These are phyloP conservation scores for Cinara cedri DNA, from an alignment of 2,888 invertebrate species.

Conservation along the genomic window DNA sequence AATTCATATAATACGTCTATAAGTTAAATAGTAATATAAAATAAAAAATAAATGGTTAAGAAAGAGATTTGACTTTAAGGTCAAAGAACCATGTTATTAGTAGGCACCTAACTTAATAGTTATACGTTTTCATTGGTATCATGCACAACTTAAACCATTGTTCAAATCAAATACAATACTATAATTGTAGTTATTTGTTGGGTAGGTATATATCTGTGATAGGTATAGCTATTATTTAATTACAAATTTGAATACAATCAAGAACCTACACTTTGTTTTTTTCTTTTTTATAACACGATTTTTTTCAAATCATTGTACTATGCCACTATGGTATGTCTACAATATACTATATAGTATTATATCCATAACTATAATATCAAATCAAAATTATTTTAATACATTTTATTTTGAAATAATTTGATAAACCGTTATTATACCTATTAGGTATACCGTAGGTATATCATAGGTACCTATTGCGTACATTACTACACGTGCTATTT, in stretches of 20 bases:
- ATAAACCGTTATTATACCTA: not conserved
- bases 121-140: conserved; percentile 24
- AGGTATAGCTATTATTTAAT: conserved; percentile 34
- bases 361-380: no score
- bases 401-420: conserved; percentile 1
- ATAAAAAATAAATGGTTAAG: conserved; percentile 7
- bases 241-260: conserved; percentile 50
- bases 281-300: not conserved
- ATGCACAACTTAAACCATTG: conserved; percentile 29
- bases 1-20: not conserved
- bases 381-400: not conserved
- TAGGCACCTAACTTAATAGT: conserved; percentile 32
- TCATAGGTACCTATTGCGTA: no score
- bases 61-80: conserved; percentile 32
- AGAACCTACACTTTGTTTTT: conserved; percentile 19
- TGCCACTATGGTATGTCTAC: not conserved
- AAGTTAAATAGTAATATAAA: no score
- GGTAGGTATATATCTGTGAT: not conserved
- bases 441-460: no score
- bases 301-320: conserved; percentile 16
- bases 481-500: not conserved
- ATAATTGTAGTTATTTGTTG: conserved; percentile 36
- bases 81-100: conserved; percentile 35
- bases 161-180: conserved; percentile 29
- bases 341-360: not conserved